Conservation (phyloP, 2,113 vertebrate species). For the Scopus umbretta region DNA sequence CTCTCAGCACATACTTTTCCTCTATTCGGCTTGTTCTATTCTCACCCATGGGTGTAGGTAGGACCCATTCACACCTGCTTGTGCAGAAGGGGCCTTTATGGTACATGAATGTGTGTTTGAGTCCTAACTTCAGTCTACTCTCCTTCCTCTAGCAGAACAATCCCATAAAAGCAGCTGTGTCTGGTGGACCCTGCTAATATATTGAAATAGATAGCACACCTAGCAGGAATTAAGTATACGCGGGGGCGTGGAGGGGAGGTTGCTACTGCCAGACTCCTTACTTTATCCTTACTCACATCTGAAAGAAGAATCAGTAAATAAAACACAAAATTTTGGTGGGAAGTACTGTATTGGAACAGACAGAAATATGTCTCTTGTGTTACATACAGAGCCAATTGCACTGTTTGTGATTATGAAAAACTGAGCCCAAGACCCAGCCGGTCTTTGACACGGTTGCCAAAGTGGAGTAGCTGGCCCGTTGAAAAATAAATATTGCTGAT, state of each 20-base stretch:
- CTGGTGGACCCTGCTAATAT: neutral
- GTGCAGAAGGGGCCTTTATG: neutral
- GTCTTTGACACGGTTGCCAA: neutral
- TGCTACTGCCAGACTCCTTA: neutral
- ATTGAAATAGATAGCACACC: neutral
- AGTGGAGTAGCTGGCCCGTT: neutral
- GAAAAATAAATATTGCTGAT: constrained; percentile 28
- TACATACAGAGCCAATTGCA: neutral
- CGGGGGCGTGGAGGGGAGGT: no score
- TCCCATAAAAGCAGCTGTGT: neutral
- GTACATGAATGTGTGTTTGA: neutral
- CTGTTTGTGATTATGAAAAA: neutral
- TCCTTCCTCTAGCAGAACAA: neutral
- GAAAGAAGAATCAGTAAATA: neutral
- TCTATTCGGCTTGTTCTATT: neutral
- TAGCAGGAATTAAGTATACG: neutral
- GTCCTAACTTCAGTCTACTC: neutral
- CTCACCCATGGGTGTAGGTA: accelerated
- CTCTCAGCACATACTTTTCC: neutral
- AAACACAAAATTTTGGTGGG: neutral
- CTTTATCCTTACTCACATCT: neutral
- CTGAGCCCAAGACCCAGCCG: neutral
- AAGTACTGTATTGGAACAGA: neutral
- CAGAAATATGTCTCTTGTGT: neutral
- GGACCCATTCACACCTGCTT: neutral